Base-by-base conservation (phyloP, 2,888 invertebrate genomes). In the Limenitis camilla region DNA sequence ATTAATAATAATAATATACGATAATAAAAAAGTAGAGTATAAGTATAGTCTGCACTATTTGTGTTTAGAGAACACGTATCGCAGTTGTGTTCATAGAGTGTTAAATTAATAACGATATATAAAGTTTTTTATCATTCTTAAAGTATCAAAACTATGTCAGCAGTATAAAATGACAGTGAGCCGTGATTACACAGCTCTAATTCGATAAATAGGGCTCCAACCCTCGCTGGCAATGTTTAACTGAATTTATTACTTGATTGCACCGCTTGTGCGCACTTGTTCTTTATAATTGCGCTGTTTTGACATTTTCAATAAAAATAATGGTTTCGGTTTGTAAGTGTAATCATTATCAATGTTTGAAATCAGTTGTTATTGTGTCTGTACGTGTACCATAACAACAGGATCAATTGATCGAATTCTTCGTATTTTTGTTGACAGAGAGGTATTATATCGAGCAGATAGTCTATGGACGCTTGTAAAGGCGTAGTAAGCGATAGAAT, bases 101-200 rank as follows among this genome's bases (percentile, higher is more conserved):
- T 19, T 19, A 19, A 19, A 19, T 19, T 19, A 19, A 19, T 19
- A 19, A 19, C 1, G 19, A 19, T 2, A 19, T 2, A 19, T 3
- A 19, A 19, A 19, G 19, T 19, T 19, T 19, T 19, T 19, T 19
- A 19, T 19, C 39, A 40, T 10, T 31, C 27, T 27, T 30, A 41
- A 67, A 71, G 63, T 65, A 68, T 68, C 71, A 73, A 73, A 49
- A 51, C n/a, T 40, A 9, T 55, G 49, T 40, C 30, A 11, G 49
- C 44, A 47, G 55, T 57, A 61, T 65, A 68, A 19, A 74, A 68
- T 70, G 69, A 69, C 70, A 69, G 67, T 71, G 73, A 72, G 74
- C 74, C 74, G 77, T 81, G 81, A 82, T 83, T 81, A 80, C 79
- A 71, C 74, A 72, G 72, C 68, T 70, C 72, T 81, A 83, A 82